Base-by-base conservation (phyloP, 30 jellyfish, hydroid and myxozoan genomes). In the Turritopsis rubra region DNA sequence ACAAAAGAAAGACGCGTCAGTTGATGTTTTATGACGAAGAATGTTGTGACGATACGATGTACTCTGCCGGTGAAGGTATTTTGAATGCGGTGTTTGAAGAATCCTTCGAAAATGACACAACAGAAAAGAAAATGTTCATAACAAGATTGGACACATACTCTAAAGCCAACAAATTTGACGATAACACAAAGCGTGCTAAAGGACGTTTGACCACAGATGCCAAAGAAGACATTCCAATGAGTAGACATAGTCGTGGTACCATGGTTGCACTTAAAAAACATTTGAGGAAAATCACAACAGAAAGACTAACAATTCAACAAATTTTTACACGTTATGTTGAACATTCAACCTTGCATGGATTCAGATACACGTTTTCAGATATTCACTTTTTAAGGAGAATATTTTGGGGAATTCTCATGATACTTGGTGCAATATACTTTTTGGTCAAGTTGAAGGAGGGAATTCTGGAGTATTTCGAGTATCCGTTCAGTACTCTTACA, bases 291-390 rank as follows among this genome's bases (percentile, higher is more conserved):
- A 87, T 94, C 28, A 94, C 88, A 23, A 97, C 89, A 77, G 99
- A 94, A 28, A 79, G 99, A 7, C 87, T 94, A 7, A 94, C 97
- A 17, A 93, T 91, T 7, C 85, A 81, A 73, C 97, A 94, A 80
- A 89, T 94, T 0, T 94, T 94, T 79, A 25, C 93, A 16, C 88
- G 97, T 9, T 94, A 89, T 80, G 95, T 94, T 28, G 82, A 94
- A 75, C 85, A 80, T 24, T 94, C 99, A 16, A 94, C 99, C 13
- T 81, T 94, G 27, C 99, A 94, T 84, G 99, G 99, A 19, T 94
- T 88, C 78, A 83, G 96, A 26, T 94, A 90, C 80, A 89, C 86
- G n/a, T 94, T 89, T 88, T 90, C 97, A 76, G 95, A 94, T 70
- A 89, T 97, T 0, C 89, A 84, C 65, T 89, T 84, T 84, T 83